A percentile compares a stretch with the other conserved stretches of the same genome.
phyloP scores from a whole-genome alignment of 1,140 invertebrate species.

The Diabrotica undecimpunctata region DNA sequence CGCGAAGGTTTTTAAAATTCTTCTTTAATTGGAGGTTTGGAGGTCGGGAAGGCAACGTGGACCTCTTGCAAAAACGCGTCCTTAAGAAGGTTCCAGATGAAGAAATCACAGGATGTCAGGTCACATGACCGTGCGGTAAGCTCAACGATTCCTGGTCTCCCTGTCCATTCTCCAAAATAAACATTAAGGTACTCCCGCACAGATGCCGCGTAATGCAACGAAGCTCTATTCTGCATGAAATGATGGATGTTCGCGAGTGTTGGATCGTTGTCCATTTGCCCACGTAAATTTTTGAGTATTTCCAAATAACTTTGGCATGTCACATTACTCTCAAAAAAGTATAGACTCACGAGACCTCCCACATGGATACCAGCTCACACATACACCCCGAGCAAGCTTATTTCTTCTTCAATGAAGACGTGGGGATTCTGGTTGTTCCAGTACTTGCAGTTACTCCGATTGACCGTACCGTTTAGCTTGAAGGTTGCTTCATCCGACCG shows the following conservation, averaged over 20 bases:
- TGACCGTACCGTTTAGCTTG: neutral
- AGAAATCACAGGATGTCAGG: neutral
- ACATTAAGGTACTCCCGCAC: no score
- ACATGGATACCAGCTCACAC: no score
- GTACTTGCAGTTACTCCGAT: no score
- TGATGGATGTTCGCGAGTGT: no score
- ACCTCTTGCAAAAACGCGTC: neutral
- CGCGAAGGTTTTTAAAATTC: no score
- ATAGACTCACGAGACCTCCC: no score
- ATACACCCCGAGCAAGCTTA: neutral
- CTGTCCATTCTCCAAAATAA: no score
- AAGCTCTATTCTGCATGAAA: neutral
- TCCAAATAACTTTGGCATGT: neutral
- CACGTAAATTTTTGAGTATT: neutral
- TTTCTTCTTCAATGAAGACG: neutral
- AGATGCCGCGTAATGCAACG: neutral
- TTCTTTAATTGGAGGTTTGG: no score
- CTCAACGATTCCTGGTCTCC: neutral
- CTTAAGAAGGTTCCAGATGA: neutral
- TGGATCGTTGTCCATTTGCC: neutral
- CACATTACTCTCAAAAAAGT: no score
- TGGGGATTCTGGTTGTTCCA: neutral
- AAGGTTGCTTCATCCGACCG: neutral
- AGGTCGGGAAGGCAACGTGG: constrained; percentile 43
- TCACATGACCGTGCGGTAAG: neutral